Percentiles rank a stretch among this genome's conserved stretches.
phyloP scores from a whole-genome alignment of 2,888 invertebrate species.

The Drosophila neonasuta region DNA sequence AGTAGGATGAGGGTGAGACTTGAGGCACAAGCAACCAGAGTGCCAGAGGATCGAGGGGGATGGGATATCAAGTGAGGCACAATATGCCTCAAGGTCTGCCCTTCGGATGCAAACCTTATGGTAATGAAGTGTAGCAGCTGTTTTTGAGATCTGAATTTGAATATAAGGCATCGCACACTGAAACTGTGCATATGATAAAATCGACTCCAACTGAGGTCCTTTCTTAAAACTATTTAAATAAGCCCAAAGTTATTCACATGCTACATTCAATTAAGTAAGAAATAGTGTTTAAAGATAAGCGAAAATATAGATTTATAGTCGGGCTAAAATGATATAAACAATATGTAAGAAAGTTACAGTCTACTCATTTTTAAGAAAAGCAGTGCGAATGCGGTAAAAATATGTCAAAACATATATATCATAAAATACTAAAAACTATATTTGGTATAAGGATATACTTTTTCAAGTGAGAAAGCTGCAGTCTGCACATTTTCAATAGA shows the following conservation, averaged over 20 bases:
- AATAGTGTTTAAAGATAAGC: no score
- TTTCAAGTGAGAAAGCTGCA: no score
- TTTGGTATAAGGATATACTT: no score
- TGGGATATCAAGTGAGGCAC: slow-evolving; percentile 36
- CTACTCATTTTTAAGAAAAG: no score
- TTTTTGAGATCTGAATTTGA: slow-evolving; percentile 67
- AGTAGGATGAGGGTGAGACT: slow-evolving; percentile 14
- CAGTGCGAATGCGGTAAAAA: no score
- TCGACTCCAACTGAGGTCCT: background rate
- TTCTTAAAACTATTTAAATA: background rate
- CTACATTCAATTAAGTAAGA: no score
- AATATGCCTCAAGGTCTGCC: slow-evolving; percentile 45
- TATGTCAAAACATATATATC: no score
- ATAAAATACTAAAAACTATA: no score
- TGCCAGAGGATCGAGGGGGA: slow-evolving; percentile 19
- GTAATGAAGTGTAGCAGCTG: slow-evolving; percentile 77
- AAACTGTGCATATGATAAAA: slow-evolving; percentile 6
- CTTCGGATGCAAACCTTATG: slow-evolving; percentile 69
- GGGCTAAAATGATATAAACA: no score
- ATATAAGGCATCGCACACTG: slow-evolving; percentile 52
- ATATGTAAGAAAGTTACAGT: no score
- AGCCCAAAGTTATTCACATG: background rate
- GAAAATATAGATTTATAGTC: no score
- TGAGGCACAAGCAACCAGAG: background rate
- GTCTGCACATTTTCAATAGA: no score